Conservation (phyloP, 2,888 invertebrate genomes). For the Tigriopus californicus region DNA sequence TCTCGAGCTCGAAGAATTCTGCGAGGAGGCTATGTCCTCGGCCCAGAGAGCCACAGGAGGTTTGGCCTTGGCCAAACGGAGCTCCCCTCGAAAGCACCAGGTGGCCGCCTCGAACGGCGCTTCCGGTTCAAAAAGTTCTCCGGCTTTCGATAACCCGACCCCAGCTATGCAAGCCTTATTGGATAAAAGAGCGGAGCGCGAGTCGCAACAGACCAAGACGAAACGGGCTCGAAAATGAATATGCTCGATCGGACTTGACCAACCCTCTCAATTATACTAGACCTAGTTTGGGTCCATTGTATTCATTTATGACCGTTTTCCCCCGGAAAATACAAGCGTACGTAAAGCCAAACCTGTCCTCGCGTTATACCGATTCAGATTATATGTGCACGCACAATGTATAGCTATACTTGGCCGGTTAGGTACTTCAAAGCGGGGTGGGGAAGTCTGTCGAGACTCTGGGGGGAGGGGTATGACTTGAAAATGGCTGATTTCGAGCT, state of each 20-base stretch:
- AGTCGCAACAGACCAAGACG: neutral
- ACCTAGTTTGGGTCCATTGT: too few species aligned
- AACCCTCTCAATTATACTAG: neutral
- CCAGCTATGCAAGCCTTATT: slow-evolving; percentile 18
- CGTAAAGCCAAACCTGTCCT: too few species aligned
- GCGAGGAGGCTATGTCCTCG: neutral
- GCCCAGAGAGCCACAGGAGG: slow-evolving; percentile 1
- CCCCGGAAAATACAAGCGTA: too few species aligned
- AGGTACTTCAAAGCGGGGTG: too few species aligned
- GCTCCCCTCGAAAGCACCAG: too few species aligned
- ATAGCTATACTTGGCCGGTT: too few species aligned
- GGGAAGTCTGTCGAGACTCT: too few species aligned
- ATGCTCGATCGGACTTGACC: too few species aligned
- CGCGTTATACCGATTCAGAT: too few species aligned
- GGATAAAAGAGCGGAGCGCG: slow-evolving; percentile 7
- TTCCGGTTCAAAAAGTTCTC: neutral
- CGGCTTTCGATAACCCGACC: slow-evolving; percentile 16
- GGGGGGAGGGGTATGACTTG: too few species aligned
- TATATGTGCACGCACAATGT: too few species aligned
- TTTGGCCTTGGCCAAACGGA: slow-evolving; percentile 15
- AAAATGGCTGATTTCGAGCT: too few species aligned
- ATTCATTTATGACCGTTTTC: neutral
- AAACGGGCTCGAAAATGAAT: neutral
- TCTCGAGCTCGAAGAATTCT: neutral
- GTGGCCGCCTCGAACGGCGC: neutral